Evolutionary conservation across 2,888 invertebrate genomes (phyloP).

Genomic region (Platycheirus rosarum): DNA sequence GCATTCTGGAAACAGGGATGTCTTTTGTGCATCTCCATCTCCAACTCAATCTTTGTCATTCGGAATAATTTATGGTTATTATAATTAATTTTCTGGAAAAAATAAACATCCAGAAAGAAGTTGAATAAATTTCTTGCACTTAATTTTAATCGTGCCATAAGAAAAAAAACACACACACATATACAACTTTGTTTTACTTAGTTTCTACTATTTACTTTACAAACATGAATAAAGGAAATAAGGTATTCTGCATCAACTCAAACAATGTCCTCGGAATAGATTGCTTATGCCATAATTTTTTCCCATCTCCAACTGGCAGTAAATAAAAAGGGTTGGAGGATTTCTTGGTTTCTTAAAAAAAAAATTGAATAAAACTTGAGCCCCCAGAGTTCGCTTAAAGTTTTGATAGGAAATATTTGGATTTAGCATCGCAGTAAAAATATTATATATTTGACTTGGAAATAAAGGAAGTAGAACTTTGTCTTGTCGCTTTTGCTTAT

Average conservation of each 20-base stretch:
- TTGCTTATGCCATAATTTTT: conserved; percentile 53
- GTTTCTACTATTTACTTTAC: not conserved
- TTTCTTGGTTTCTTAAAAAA: not conserved
- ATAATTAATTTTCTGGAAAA: conserved; percentile 59
- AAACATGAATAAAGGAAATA: not conserved
- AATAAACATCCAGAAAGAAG: conserved; percentile 60
- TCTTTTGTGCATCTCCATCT: conserved; percentile 21
- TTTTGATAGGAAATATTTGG: conserved; percentile 50
- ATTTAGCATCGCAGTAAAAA: conserved; percentile 49
- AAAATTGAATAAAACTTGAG: conserved; percentile 56
- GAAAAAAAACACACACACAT: conserved; percentile 28
- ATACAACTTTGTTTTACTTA: no score
- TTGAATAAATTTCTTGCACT: conserved; percentile 67
- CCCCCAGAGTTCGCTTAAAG: conserved; percentile 50
- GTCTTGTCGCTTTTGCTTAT: conserved; percentile 64
- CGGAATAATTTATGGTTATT: conserved; percentile 36
- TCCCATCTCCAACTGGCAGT: conserved; percentile 27
- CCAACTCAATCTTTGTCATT: conserved; percentile 56
- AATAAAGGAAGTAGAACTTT: conserved; percentile 53
- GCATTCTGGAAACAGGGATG: not conserved
- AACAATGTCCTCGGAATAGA: conserved; percentile 60
- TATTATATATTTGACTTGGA: not conserved
- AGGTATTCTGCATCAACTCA: conserved; percentile 62
- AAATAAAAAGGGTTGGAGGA: conserved; percentile 38
- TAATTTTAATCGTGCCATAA: conserved; percentile 57